These are phyloP conservation scores for Eira barbara DNA, from an alignment of 2,113 vertebrate genomes.

Conservation along the genomic window DNA sequence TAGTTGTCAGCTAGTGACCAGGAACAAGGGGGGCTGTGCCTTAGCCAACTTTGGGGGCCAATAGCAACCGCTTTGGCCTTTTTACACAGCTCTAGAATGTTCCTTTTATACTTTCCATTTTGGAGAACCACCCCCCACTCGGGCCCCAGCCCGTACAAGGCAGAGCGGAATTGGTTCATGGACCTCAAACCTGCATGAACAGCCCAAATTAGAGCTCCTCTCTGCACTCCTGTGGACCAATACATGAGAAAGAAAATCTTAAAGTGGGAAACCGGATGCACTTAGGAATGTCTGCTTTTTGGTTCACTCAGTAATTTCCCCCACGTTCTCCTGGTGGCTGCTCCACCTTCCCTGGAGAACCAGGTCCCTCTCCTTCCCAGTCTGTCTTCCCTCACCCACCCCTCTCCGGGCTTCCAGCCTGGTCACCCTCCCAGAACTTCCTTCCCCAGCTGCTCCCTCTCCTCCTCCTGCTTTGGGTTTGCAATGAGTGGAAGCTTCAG, in stretches of 20 bases:
- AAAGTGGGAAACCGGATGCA: background rate
- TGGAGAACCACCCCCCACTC: background rate
- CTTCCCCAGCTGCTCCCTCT: background rate
- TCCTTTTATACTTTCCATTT: background rate
- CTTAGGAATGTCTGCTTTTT: background rate
- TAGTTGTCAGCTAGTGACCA: background rate
- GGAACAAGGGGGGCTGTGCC: background rate
- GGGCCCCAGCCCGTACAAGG: background rate
- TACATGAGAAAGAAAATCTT: background rate
- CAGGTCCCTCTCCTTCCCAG: background rate
- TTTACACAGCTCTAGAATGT: background rate
- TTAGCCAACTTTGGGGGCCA: fast-evolving
- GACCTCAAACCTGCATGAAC: background rate
- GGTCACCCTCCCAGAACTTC: too few relatives aligned
- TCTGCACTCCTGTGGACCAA: background rate
- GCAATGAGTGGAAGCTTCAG: background rate
- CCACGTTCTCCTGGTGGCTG: background rate
- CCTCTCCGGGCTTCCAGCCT: background rate
- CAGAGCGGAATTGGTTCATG: background rate
- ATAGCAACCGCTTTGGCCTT: background rate
- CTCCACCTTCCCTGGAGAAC: background rate
- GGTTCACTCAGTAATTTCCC: background rate
- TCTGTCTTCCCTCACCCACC: too few relatives aligned
- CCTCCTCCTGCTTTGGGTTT: background rate
- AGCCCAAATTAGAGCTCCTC: background rate